Evolutionary conservation across 2,888 invertebrate species (phyloP).

Genomic region (Rhagonycha fulva): DNA sequence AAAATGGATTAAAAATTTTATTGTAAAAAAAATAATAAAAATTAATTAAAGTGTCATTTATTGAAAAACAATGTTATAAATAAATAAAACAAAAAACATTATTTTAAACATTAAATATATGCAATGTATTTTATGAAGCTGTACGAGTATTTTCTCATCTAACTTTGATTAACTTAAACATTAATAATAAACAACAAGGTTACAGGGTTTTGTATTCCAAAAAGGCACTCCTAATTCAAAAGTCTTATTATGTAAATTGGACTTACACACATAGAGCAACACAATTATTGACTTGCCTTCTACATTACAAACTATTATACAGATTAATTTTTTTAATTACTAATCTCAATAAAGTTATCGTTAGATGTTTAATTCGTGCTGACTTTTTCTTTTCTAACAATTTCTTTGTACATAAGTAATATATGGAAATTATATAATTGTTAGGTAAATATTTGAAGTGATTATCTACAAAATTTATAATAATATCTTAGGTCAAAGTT

Average conservation of each 20-base stretch:
- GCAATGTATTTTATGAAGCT: slow-evolving; percentile 27
- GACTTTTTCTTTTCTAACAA: not conserved
- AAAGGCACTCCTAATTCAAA: slow-evolving; percentile 53
- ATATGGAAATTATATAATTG: not conserved
- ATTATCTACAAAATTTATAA: slow-evolving; percentile 14
- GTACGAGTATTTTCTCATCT: slow-evolving; percentile 38
- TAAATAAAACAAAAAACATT: slow-evolving; percentile 40
- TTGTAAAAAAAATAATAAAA: not conserved
- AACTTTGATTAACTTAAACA: slow-evolving; percentile 33
- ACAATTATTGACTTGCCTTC: slow-evolving; percentile 4
- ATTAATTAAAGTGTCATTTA: slow-evolving; percentile 46
- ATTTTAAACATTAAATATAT: slow-evolving; percentile 33
- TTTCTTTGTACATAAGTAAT: not conserved
- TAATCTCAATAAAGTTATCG: not conserved
- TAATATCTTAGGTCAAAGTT: slow-evolving; percentile 15
- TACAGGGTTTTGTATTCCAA: slow-evolving; percentile 44
- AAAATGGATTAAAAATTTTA: not conserved
- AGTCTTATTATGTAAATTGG: slow-evolving; percentile 34
- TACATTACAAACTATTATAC: not conserved
- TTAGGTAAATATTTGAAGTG: slow-evolving; percentile 2
- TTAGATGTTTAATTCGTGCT: not conserved
- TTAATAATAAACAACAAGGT: slow-evolving; percentile 39
- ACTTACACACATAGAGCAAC: slow-evolving; percentile 27
- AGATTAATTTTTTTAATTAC: not conserved
- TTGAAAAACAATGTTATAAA: slow-evolving; percentile 51